Evolutionary conservation across 2,113 vertebrate genomes (phyloP).

Genomic region (Crotalus tigris): DNA sequence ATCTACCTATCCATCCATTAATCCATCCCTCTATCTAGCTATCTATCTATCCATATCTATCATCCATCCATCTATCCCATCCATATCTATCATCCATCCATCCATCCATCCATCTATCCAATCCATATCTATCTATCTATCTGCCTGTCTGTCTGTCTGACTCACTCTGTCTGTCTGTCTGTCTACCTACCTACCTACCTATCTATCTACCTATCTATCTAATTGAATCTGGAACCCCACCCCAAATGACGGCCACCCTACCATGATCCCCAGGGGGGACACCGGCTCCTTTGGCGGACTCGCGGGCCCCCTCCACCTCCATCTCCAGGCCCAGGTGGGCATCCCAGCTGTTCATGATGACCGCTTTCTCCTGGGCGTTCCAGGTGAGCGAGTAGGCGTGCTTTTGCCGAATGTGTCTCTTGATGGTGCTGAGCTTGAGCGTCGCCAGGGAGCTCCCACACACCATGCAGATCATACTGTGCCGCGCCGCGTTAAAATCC

Average conservation of each 20-base stretch:
- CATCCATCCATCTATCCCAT: too few species aligned
- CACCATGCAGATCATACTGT: slow-evolving; percentile 94
- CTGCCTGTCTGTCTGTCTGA: too few species aligned
- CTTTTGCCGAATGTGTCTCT: slow-evolving; percentile 87
- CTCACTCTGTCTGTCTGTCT: too few species aligned
- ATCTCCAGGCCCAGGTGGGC: slow-evolving; percentile 62
- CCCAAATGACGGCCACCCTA: neutral
- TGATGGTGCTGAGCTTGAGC: slow-evolving; percentile 92
- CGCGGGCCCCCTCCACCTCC: neutral
- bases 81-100: too few species aligned
- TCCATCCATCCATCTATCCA: too few species aligned
- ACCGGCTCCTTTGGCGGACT: neutral
- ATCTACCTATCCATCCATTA: too few species aligned
- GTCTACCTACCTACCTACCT: accelerated
- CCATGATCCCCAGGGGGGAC: slow-evolving; percentile 20
- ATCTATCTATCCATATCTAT: too few species aligned
- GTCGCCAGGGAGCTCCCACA: slow-evolving; percentile 90
- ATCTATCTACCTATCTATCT: too few species aligned
- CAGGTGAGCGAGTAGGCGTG: slow-evolving; percentile 89
- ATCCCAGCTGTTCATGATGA: slow-evolving; percentile 90
- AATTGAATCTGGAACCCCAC: too few species aligned
- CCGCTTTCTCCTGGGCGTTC: slow-evolving; percentile 84
- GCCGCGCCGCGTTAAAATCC: slow-evolving; percentile 86
- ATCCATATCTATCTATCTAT: too few species aligned
- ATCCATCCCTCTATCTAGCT: too few species aligned